Evolutionary conservation across 2,888 invertebrate species (phyloP), one percentile per base, ranked within the genome.

Genomic region (Lasioglossum malachurum): DNA sequence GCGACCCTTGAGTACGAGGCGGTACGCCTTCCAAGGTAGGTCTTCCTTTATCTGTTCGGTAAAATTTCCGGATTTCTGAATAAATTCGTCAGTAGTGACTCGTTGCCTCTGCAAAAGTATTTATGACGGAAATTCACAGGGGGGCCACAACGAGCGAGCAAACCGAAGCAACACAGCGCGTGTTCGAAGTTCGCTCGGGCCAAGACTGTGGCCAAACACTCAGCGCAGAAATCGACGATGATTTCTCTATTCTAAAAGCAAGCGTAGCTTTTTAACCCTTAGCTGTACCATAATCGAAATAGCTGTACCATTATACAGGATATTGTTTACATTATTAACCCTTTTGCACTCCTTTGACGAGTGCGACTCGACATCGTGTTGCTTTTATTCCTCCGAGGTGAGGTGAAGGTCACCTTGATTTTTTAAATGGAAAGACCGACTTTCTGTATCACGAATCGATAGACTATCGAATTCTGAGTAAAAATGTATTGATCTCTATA

Each of bases 1-100:
- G 41, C 74, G 79, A 76, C 85, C 86, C 83, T 84, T 81, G 80
- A 89, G 79, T 88, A 64, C 72, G 38, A n/a, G 16, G 16, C 60
- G 60, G 71, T 7, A 53, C 53, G 78, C 64, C 60, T 75, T 5
- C 76, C 23, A 80, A 78, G 74, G 86, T 78, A 77, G 82, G 80
- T 84, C 64, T 75, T 67, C 75, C 31, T 88, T 82, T 84, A 85
- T 86, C 53, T 80, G 60, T 46, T 80, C 75, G 72, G 27, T 31
- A 16, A 90, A 90, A 87, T 85, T 44, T 57, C 67, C 14, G 41
- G 38, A 74, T 81, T 82, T 80, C 53, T 73, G 0, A 57, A 64
- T 67, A 60, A 35, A 72, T 60, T 67, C 38, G 49, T n/a, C 12
- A 10, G 8, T 12, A 23, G 31, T 27, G 41, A 31, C n/a, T 7